A percentile compares a stretch with the other conserved stretches of the same genome.
These are phyloP conservation scores for Autographa pulchrina DNA, from an alignment of 2,888 invertebrate species.

Conservation along the genomic window DNA sequence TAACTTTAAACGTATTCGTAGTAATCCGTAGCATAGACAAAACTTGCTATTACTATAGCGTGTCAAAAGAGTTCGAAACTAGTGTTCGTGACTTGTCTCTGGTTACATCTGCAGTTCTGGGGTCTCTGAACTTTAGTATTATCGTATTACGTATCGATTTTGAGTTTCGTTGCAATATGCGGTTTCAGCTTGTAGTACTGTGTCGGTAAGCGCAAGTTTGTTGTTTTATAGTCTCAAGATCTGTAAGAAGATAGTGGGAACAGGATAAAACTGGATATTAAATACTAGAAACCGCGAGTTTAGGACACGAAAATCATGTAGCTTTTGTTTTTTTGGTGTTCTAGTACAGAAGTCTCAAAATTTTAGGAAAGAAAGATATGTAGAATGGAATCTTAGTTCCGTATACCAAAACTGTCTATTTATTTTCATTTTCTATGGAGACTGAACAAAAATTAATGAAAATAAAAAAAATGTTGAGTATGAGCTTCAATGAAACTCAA, in stretches of 20 bases:
- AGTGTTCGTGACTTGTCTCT: conserved; percentile 59
- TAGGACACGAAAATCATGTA: not conserved
- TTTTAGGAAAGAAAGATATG: no score
- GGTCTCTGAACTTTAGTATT: conserved; percentile 65
- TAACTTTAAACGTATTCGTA: conserved; percentile 14
- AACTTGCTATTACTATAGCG: conserved; percentile 48
- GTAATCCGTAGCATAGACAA: conserved; percentile 23
- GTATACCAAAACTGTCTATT: no score
- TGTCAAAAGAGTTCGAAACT: conserved; percentile 51
- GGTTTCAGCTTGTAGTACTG: conserved; percentile 11
- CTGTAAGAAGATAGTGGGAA: not conserved
- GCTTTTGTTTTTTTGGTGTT: not conserved
- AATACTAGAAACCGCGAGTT: not conserved
- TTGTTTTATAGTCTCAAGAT: conserved; percentile 2
- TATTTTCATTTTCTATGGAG: no score
- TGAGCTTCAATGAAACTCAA: no score
- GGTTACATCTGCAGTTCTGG: conserved; percentile 59
- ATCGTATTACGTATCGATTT: conserved; percentile 56
- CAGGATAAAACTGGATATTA: not conserved
- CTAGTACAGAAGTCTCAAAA: no score
- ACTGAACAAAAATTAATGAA: no score
- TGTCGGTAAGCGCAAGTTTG: not conserved
- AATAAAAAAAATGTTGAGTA: no score
- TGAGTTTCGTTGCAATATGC: conserved; percentile 36
- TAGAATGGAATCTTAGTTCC: no score